phyloP scores from a whole-genome alignment of 2,888 invertebrate genomes.

The Napeogenes sylphis region DNA sequence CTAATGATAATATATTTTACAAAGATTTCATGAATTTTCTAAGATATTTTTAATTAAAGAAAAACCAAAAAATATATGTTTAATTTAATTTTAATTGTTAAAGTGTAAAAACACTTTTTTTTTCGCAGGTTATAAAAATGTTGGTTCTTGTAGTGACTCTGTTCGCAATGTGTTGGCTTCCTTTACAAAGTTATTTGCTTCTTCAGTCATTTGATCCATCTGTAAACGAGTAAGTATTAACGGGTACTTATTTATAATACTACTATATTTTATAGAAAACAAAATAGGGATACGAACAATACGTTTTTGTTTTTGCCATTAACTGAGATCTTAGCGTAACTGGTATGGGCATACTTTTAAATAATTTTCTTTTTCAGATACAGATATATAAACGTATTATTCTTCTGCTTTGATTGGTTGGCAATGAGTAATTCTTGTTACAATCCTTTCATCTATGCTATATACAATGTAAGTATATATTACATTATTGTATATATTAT shows the following conservation, averaged over 20 bases:
- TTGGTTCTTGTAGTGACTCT: constrained; percentile 88
- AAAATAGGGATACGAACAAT: too few relatives aligned
- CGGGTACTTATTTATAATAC: not conserved
- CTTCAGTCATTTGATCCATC: constrained; percentile 82
- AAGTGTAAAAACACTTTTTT: constrained; percentile 3
- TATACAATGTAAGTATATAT: constrained; percentile 86
- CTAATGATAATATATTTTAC: too few relatives aligned
- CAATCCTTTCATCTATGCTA: constrained; percentile 93
- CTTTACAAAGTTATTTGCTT: constrained; percentile 85
- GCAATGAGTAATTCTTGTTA: constrained; percentile 94
- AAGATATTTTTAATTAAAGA: too few relatives aligned
- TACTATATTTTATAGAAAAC: not conserved
- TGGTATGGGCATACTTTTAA: too few relatives aligned
- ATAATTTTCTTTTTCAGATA: constrained; percentile 73
- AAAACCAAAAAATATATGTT: too few relatives aligned
- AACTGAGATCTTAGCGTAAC: not conserved
- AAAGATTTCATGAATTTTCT: too few relatives aligned
- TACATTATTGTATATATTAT: not conserved
- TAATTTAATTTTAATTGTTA: too few relatives aligned
- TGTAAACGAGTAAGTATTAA: constrained; percentile 81
- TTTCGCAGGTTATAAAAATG: constrained; percentile 90
- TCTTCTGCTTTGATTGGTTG: constrained; percentile 92
- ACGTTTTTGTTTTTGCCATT: too few relatives aligned
- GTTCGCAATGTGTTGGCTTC: constrained; percentile 91
- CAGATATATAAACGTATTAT: constrained; percentile 89